Evolutionary conservation across 2,113 vertebrate genomes (phyloP).

Genomic region (Pedionomus torquatus): DNA sequence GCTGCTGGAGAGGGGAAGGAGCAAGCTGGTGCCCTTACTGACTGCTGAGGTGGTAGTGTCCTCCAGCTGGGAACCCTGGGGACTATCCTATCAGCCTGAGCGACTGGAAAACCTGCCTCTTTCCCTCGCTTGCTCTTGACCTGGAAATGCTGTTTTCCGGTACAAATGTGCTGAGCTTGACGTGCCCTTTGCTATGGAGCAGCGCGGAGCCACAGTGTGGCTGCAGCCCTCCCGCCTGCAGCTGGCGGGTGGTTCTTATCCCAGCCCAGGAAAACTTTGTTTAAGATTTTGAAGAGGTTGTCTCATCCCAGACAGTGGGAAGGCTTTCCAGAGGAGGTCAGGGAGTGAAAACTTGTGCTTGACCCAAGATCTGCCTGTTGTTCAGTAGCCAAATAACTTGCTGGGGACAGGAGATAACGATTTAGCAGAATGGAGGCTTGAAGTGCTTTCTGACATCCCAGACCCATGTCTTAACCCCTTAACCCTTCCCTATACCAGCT

Average conservation of each 20-base stretch:
- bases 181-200: not conserved
- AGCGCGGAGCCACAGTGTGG: not conserved
- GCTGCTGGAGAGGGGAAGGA: not conserved
- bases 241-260: not conserved
- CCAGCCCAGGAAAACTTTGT: slow-evolving; percentile 34
- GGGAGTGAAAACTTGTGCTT: not conserved
- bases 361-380: not conserved
- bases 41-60: not conserved
- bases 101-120: not conserved
- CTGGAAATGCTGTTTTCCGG: slow-evolving; percentile 43
- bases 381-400: slow-evolving; percentile 10
- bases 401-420: slow-evolving; percentile 29
- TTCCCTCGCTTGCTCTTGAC: not conserved
- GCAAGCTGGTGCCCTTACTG: not conserved
- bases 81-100: not conserved
- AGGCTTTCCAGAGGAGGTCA: not conserved
- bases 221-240: not conserved
- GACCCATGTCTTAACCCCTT: not conserved
- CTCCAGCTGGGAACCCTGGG: not conserved
- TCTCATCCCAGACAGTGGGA: not conserved
- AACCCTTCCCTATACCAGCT: not conserved
- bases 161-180: not conserved
- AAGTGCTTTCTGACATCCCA: slow-evolving; percentile 32
- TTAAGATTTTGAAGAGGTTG: not conserved
- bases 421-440: not conserved